These are phyloP conservation scores for Capitulum mitella DNA, from an alignment of 2,888 invertebrate species.

Conservation along the genomic window DNA sequence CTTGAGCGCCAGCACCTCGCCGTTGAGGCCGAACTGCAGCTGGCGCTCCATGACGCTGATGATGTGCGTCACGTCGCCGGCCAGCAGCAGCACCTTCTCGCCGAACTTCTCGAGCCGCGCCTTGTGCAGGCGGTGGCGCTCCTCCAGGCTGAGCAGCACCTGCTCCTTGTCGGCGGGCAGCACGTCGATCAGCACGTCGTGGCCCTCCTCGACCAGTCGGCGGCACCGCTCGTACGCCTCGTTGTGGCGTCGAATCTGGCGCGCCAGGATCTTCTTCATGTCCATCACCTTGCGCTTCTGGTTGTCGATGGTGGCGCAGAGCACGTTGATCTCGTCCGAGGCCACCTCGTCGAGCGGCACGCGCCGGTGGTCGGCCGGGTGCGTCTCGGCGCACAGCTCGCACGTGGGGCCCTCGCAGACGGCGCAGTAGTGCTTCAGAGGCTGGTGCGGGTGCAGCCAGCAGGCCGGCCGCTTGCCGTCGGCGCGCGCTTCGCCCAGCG, in stretches of 20 bases:
- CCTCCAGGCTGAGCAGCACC: neutral
- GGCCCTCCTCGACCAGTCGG: neutral
- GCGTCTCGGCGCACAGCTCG: conserved; percentile 11
- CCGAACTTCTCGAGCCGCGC: conserved; percentile 22
- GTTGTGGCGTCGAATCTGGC: conserved; percentile 16
- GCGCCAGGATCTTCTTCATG: conserved; percentile 18
- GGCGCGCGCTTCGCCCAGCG: conserved; percentile 19
- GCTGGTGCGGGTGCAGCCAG: conserved; percentile 13
- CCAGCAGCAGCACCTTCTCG: conserved; percentile 19
- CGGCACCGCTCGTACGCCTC: conserved; percentile 25
- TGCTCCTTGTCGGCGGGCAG: conserved; percentile 9
- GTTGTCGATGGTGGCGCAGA: conserved; percentile 12
- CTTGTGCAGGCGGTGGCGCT: neutral
- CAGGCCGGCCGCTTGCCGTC: neutral
- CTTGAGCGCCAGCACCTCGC: conserved; percentile 25
- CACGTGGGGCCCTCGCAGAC: conserved; percentile 1
- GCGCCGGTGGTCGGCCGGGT: conserved; percentile 24
- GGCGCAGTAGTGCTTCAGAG: neutral
- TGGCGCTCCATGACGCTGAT: conserved; percentile 15
- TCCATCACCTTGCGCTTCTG: conserved; percentile 25
- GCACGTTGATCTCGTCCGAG: conserved; percentile 1
- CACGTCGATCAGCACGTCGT: conserved; percentile 17
- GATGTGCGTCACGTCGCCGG: conserved; percentile 24
- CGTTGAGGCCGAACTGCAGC: conserved; percentile 23
- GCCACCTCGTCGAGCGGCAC: conserved; percentile 5